A percentile compares a stretch with the other conserved stretches of the same genome.
Evolutionary conservation across 2,113 vertebrate species (phyloP).

Genomic region (Campylorhamphus procurvoides): DNA sequence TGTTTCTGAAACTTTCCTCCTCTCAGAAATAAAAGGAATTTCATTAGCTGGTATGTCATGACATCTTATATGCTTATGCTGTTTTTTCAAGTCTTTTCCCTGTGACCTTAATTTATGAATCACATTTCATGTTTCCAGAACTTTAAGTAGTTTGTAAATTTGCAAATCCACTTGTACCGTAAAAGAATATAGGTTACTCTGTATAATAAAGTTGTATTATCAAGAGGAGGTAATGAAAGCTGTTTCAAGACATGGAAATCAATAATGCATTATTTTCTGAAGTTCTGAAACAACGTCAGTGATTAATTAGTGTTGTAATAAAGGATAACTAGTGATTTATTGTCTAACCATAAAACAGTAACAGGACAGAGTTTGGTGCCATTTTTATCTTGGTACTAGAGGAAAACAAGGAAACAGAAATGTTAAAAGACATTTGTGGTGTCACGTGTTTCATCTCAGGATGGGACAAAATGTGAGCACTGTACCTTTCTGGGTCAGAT

Average conservation of each 20-base stretch:
- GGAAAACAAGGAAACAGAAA: neutral
- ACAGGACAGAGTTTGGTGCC: neutral
- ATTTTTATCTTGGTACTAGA: neutral
- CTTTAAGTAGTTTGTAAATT: neutral
- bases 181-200: neutral
- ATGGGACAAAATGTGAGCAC: neutral
- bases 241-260: neutral
- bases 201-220: neutral
- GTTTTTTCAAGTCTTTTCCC: neutral
- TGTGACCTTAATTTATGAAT: neutral
- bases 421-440: neutral
- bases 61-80: neutral
- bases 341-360: slow-evolving; percentile 18
- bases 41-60: neutral
- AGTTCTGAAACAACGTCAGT: neutral
- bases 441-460: neutral
- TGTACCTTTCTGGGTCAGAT: neutral
- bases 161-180: neutral
- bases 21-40: neutral
- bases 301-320: neutral
- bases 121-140: neutral
- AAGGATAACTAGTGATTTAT: neutral
- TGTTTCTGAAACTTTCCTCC: slow-evolving; percentile 2
- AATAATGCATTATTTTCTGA: neutral
- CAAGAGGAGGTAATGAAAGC: neutral